phyloP scores from a whole-genome alignment of 2,113 vertebrate genomes.

The Polypterus senegalus region DNA sequence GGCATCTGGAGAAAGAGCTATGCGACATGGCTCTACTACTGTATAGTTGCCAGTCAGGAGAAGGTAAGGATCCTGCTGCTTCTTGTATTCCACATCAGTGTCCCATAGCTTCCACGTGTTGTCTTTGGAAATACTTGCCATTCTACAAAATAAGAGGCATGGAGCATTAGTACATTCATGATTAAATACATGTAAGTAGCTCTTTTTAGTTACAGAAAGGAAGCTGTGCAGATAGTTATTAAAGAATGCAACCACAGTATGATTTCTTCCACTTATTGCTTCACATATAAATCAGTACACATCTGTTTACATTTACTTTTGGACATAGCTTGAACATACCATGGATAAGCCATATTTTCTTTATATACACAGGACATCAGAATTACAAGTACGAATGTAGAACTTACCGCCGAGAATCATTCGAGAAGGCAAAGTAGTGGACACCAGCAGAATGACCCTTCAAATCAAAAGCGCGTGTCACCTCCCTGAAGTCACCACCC shows the following conservation, averaged over 20 bases:
- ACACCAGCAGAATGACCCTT: slow-evolving; percentile 82
- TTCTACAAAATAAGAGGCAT: slow-evolving; percentile 42
- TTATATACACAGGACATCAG: no score
- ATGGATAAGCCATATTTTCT: no score
- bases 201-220: no score
- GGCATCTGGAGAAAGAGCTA: slow-evolving; percentile 71
- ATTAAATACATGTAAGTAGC: neutral
- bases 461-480: slow-evolving; percentile 76
- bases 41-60: slow-evolving; percentile 60
- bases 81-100: slow-evolving; percentile 84
- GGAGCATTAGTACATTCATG: neutral
- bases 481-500: slow-evolving; percentile 75
- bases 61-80: slow-evolving; percentile 87
- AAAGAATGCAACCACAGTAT: no score
- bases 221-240: no score
- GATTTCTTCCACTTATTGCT: no score
- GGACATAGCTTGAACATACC: no score
- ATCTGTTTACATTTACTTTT: no score
- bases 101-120: slow-evolving; percentile 94
- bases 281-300: no score
- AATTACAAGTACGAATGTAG: no score
- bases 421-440: slow-evolving; percentile 78
- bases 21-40: slow-evolving; percentile 44
- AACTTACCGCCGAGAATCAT: slow-evolving; percentile 69
- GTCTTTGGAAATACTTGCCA: slow-evolving; percentile 84